Evolutionary conservation across 2,888 invertebrate species (phyloP).

Genomic region (Drosophila borborema): DNA sequence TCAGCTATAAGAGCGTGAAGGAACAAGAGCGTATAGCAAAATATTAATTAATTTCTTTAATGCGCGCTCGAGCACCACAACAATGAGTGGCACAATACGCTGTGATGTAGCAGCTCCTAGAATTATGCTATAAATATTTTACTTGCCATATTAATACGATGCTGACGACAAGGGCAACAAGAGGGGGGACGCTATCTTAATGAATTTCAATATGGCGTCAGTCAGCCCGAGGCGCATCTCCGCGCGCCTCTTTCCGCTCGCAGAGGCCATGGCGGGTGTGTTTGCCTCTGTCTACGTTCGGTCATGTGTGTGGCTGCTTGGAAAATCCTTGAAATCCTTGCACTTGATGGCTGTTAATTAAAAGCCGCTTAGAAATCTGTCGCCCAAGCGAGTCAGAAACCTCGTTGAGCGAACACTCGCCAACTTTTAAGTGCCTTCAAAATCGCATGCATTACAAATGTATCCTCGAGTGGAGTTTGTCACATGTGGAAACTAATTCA

Average conservation of each 20-base stretch:
- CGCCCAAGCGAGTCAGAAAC: constrained; percentile 36
- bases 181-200: constrained; percentile 62
- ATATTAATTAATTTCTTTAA: constrained; percentile 81
- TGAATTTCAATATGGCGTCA: constrained; percentile 80
- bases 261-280: neutral
- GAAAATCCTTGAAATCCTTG: constrained; percentile 65
- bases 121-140: constrained; percentile 81
- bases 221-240: constrained; percentile 26
- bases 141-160: constrained; percentile 77
- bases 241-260: too few species aligned
- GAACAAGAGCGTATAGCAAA: constrained; percentile 49
- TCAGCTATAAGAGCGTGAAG: constrained; percentile 8
- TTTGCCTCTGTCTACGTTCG: constrained; percentile 2
- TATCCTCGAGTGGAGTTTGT: constrained; percentile 15
- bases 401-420: constrained; percentile 36
- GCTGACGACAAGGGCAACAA: constrained; percentile 39
- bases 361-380: constrained; percentile 73
- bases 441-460: constrained; percentile 53
- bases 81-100: constrained; percentile 72
- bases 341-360: constrained; percentile 80
- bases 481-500: constrained; percentile 45
- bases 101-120: constrained; percentile 66
- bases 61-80: constrained; percentile 67
- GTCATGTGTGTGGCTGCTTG: constrained; percentile 32
- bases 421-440: constrained; percentile 65